These are phyloP conservation scores for Himalopsyche tibetana DNA, from an alignment of 2,888 invertebrate species.

Conservation along the genomic window DNA sequence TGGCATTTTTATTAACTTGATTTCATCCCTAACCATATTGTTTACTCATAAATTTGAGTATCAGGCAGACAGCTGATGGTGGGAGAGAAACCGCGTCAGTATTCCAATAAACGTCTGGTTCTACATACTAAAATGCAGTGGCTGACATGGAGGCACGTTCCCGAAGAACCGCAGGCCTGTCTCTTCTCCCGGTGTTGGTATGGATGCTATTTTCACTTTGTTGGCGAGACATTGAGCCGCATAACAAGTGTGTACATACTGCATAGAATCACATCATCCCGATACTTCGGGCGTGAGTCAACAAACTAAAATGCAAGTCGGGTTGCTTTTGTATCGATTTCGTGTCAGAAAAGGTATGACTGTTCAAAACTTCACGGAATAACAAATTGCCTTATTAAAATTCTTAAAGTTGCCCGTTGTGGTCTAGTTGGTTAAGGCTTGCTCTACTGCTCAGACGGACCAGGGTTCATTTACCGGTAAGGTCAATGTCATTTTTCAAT, in stretches of 20 bases:
- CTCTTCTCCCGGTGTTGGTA: background rate
- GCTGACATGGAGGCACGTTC: background rate
- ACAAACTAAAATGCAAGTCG: background rate
- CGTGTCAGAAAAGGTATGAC: too few species aligned
- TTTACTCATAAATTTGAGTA: background rate
- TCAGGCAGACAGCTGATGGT: background rate
- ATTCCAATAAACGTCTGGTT: background rate
- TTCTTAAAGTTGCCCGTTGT: too few species aligned
- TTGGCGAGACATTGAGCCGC: background rate
- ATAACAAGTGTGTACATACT: background rate
- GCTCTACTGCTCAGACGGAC: too few species aligned
- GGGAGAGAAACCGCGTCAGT: background rate
- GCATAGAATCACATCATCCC: background rate
- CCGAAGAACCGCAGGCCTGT: slow-evolving; percentile 1
- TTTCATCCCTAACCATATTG: background rate
- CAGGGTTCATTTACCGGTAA: too few species aligned
- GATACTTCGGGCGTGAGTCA: background rate
- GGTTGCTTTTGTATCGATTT: background rate
- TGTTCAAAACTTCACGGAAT: too few species aligned
- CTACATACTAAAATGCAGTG: slow-evolving; percentile 2
- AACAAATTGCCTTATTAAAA: too few species aligned
- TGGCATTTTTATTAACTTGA: background rate
- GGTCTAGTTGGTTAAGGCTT: too few species aligned
- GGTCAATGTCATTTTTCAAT: too few species aligned
- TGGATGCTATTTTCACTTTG: slow-evolving; percentile 27